These are phyloP conservation scores for Lumbricus terrestris DNA, from an alignment of 2,888 invertebrate species.

Conservation along the genomic window DNA sequence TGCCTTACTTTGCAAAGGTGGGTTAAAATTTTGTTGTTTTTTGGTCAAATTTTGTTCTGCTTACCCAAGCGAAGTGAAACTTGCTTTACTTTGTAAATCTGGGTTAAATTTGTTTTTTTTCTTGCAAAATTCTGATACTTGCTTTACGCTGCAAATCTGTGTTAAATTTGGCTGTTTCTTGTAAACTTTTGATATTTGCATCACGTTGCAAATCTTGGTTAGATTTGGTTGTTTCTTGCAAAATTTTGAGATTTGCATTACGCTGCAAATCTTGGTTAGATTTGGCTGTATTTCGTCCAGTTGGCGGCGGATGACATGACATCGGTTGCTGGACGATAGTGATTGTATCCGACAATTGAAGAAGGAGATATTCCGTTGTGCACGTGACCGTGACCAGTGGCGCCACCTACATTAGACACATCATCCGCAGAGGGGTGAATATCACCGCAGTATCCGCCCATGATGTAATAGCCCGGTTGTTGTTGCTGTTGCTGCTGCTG, in stretches of 20 bases:
- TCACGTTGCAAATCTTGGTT: not conserved
- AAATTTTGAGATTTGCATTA: too few species aligned
- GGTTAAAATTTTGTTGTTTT: too few species aligned
- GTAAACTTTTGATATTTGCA: too few species aligned
- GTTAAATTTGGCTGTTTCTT: too few species aligned
- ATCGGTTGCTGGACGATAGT: conserved; percentile 3
- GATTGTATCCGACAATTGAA: not conserved
- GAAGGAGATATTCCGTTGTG: conserved; percentile 3
- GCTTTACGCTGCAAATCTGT: too few species aligned
- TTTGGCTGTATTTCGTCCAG: not conserved
- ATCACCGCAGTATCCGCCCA: not conserved
- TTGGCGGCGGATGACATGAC: not conserved
- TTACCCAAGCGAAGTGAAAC: too few species aligned
- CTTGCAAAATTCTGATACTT: too few species aligned
- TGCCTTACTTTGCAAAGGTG: too few species aligned
- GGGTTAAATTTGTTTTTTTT: too few species aligned
- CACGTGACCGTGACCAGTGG: not conserved
- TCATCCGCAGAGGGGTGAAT: not conserved
- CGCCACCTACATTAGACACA: not conserved
- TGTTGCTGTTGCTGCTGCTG: not conserved
- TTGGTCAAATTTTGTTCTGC: too few species aligned
- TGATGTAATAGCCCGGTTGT: not conserved
- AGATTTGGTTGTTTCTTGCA: not conserved
- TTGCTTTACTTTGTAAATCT: too few species aligned
- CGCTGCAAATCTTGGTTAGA: not conserved